Percentiles rank a stretch among this genome's conserved stretches.
phyloP scores from a whole-genome alignment of 2,113 vertebrate genomes.

The Lagopus leucura region DNA sequence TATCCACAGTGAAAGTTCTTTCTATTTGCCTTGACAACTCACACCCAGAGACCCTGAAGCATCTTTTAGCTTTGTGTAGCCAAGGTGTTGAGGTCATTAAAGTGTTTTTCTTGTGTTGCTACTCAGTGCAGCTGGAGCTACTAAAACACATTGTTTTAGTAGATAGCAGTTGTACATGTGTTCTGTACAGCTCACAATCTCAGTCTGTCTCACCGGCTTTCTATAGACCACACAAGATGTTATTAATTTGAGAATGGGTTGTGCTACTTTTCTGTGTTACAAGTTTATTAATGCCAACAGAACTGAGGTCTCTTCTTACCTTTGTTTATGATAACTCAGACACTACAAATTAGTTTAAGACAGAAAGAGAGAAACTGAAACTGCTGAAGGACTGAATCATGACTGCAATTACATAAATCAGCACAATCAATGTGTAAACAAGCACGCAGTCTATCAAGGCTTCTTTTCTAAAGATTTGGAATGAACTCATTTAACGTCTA shows the following conservation, averaged over 20 bases:
- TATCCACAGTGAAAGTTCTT: neutral
- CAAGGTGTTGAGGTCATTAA: neutral
- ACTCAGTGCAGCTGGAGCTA: neutral
- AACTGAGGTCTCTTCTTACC: neutral
- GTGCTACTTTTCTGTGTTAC: neutral
- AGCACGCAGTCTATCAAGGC: neutral
- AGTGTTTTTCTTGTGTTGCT: neutral
- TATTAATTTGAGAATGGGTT: neutral
- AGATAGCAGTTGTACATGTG: neutral
- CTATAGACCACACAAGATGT: conserved; percentile 1
- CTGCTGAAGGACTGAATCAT: neutral
- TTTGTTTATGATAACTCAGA: neutral
- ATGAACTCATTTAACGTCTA: neutral
- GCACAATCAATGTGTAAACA: neutral
- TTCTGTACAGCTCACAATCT: neutral
- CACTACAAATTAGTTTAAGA: neutral
- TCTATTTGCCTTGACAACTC: neutral
- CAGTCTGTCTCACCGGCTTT: neutral
- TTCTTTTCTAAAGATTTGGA: conserved; percentile 17
- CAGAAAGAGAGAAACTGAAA: neutral
- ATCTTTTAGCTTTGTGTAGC: neutral
- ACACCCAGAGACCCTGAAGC: neutral
- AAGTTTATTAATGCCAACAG: neutral
- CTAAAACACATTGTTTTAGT: neutral
- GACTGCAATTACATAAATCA: neutral